Percentiles rank a stretch among this genome's conserved stretches.
These are phyloP conservation scores for Crenuchus spilurus DNA, from an alignment of 2,797 vertebrate species.

Conservation along the genomic window DNA sequence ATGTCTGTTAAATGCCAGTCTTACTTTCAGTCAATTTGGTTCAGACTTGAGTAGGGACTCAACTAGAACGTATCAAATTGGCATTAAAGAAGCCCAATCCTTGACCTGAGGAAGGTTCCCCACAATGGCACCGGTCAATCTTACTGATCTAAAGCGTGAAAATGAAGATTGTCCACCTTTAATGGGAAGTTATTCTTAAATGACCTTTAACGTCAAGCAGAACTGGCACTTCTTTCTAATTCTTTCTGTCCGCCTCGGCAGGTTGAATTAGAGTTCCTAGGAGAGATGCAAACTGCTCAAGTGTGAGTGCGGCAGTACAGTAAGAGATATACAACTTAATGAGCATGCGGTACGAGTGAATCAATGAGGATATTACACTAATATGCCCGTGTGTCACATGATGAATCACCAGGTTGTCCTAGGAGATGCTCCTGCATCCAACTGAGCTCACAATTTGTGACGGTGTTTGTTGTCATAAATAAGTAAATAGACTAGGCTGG, in stretches of 20 bases:
- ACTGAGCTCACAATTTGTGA: slow-evolving; percentile 33
- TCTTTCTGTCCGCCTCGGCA: slow-evolving; percentile 22
- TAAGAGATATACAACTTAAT: slow-evolving; percentile 47
- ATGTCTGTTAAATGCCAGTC: too few species aligned
- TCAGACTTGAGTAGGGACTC: too few species aligned
- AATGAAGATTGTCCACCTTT: neutral
- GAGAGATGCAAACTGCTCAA: slow-evolving; percentile 14
- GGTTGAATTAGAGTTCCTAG: slow-evolving; percentile 20
- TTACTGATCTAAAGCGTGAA: neutral
- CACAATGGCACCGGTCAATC: neutral
- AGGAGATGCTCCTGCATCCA: slow-evolving; percentile 24
- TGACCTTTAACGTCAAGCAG: slow-evolving; percentile 32
- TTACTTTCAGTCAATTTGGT: too few species aligned
- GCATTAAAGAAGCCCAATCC: too few species aligned
- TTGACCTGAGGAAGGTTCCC: too few species aligned
- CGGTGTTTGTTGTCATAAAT: slow-evolving; percentile 31
- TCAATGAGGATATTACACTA: slow-evolving; percentile 50
- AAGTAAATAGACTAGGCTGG: slow-evolving; percentile 6
- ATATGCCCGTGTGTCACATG: slow-evolving; percentile 37
- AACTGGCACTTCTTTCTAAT: slow-evolving; percentile 25
- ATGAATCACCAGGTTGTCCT: slow-evolving; percentile 44
- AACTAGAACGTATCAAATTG: too few species aligned
- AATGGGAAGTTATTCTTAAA: slow-evolving; percentile 16
- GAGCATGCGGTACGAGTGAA: slow-evolving; percentile 23
- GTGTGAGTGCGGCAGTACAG: slow-evolving; percentile 16